Conservation (phyloP, 2,888 invertebrate species). For the Laspeyria flexula region DNA sequence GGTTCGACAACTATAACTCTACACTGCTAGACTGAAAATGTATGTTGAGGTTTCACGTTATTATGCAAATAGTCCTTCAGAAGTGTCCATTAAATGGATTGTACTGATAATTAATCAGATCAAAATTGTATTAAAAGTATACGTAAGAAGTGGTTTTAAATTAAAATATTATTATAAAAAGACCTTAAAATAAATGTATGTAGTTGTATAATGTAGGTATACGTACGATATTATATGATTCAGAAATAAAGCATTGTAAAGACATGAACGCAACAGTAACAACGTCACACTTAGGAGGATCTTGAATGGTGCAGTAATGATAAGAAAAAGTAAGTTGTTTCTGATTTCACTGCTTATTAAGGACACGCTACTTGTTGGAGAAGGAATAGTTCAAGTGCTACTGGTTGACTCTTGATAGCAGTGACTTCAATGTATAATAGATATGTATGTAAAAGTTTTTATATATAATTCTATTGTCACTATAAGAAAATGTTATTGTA, state of each 20-base stretch:
- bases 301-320: conserved; percentile 4
- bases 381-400: neutral
- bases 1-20: neutral
- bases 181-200: neutral
- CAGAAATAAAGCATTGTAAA: neutral
- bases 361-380: neutral
- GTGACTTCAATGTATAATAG: too few species aligned
- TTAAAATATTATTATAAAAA: too few species aligned
- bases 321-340: conserved; percentile 7
- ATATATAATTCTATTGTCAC: neutral
- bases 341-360: neutral
- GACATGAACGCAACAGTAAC: neutral
- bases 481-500: neutral
- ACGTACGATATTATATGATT: neutral
- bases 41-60: neutral
- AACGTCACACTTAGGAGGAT: neutral
- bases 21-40: neutral
- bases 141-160: too few species aligned
- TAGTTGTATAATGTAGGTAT: too few species aligned
- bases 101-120: too few species aligned
- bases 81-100: too few species aligned
- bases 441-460: neutral
- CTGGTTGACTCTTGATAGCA: neutral
- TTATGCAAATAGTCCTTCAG: neutral
- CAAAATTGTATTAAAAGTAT: too few species aligned